Base-by-base conservation (phyloP, 2,797 vertebrate genomes). In the Betta splendens region DNA sequence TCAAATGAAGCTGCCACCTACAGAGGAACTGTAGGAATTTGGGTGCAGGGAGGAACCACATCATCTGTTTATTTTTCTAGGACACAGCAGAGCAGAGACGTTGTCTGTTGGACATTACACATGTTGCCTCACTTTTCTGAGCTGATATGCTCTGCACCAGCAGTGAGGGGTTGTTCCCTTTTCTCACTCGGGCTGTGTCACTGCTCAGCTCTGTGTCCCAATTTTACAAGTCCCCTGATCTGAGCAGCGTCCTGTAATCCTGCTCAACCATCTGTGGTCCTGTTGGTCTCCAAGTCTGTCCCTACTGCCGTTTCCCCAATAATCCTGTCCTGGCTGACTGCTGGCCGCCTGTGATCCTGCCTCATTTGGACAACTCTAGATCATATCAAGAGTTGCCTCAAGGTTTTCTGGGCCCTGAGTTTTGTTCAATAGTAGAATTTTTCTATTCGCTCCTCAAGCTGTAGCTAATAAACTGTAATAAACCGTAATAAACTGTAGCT, bases 21-120 rank as follows among this genome's bases (percentile, higher is more conserved):
- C 16, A 18, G 11, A 37, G n/a, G 33, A 37, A 22, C 35, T 7
- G 25, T 39, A 55, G 52, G 51, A 42, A 54, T 53, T 20, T 40
- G 20, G 21, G 20, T 3, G 37, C 20, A 21, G 38, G 36, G 7
- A 4, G 16, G 26, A 33, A 54, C 23, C 38, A 21, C 42, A 33
- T 47, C 44, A 39, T 26, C 11, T 3, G 3, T 21, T 20, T 9
- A 13, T 29, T n/a, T 5, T 45, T 2, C 8, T n/a, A n/a, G n/a
- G n/a, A n/a, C 26, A 4, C 13, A 1, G 21, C 28, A n/a, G 49
- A 51, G 20, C 47, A 15, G 32, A 7, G 3, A 15, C 13, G 12
- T 17, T 61, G 9, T 22, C 7, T 2, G 7, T 29, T 5, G 0
- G 31, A 21, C 17, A 2, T 16, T 1, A 31, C 18, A 7, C 1